Conservation (phyloP, 2,113 vertebrate genomes). For the Tragulus kanchil region DNA sequence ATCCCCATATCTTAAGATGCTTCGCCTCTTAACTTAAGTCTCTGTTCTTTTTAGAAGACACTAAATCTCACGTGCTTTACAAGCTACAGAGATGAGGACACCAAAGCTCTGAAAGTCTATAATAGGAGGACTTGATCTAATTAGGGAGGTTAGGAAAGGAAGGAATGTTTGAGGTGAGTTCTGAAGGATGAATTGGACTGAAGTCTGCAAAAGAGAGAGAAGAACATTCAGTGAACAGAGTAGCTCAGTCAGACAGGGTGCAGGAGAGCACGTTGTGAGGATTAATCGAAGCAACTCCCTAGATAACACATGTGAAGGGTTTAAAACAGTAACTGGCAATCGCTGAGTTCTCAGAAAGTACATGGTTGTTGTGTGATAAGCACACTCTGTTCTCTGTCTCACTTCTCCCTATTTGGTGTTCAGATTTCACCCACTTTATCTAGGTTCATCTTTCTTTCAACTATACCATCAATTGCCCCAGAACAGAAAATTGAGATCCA, state of each 20-base stretch:
- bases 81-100: background rate
- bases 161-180: background rate
- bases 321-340: background rate
- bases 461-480: background rate
- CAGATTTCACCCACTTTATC: background rate
- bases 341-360: background rate
- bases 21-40: background rate
- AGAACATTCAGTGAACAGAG: background rate
- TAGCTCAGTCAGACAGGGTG: fast-evolving
- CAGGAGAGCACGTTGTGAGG: background rate
- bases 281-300: background rate
- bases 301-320: background rate
- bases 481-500: background rate
- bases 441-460: background rate
- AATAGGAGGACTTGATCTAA: background rate
- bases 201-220: background rate
- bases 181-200: background rate
- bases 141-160: background rate
- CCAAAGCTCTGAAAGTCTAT: background rate
- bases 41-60: background rate
- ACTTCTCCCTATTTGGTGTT: background rate
- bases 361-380: background rate
- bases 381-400: background rate
- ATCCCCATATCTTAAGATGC: too few species aligned
- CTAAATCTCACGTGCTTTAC: background rate